A percentile compares a stretch with the other conserved stretches of the same genome.
Evolutionary conservation across 1,140 invertebrate species (phyloP).

Genomic region (Heliconius congener): DNA sequence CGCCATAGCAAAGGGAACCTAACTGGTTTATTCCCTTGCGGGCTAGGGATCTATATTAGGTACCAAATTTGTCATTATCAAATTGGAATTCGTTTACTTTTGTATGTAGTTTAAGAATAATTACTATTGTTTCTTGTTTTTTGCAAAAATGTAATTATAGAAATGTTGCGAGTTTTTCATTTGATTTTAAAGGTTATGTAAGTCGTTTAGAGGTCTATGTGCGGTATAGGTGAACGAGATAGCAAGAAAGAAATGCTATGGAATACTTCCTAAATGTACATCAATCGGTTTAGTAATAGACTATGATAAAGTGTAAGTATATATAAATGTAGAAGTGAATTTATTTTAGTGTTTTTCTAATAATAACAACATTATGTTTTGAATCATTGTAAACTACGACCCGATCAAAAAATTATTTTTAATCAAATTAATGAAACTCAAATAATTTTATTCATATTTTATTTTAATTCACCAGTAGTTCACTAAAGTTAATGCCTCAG

Average conservation of each 20-base stretch:
- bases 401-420: background rate
- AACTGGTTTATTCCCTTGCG: slow-evolving; percentile 59
- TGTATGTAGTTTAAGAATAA: background rate
- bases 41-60: slow-evolving; percentile 62
- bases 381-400: background rate
- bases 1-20: slow-evolving; percentile 71
- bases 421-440: no score
- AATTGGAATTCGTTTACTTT: background rate
- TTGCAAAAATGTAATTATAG: background rate
- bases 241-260: background rate
- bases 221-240: background rate
- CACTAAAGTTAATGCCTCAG: no score
- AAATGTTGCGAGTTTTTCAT: background rate
- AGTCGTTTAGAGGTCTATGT: background rate
- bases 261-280: background rate
- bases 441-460: no score
- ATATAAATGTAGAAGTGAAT: background rate
- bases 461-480: no score
- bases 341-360: background rate
- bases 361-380: background rate
- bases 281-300: background rate
- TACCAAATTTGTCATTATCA: slow-evolving; percentile 20
- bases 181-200: background rate
- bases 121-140: background rate
- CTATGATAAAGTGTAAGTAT: background rate